A percentile compares a stretch with the other conserved stretches of the same genome.
These are phyloP conservation scores for Bujurquina vittata DNA, from an alignment of 2,113 vertebrate species.

Conservation along the genomic window DNA sequence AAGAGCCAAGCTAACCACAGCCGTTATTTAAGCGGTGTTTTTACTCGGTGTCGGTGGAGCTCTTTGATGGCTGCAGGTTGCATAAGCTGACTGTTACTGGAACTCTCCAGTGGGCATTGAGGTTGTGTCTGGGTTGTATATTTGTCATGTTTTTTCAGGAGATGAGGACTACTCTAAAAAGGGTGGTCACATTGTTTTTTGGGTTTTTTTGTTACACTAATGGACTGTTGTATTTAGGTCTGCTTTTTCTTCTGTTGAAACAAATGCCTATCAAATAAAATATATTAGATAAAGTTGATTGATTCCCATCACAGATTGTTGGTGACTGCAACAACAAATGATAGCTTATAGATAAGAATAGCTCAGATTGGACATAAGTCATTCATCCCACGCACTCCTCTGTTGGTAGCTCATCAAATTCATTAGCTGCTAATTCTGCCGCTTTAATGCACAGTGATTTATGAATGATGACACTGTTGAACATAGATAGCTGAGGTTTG, in stretches of 20 bases:
- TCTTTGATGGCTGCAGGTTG: conserved; percentile 28
- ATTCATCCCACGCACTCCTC: neutral
- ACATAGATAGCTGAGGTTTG: neutral
- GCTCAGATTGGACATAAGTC: neutral
- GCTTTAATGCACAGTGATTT: neutral
- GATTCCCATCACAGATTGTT: neutral
- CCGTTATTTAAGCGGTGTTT: conserved; percentile 22
- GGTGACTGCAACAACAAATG: neutral
- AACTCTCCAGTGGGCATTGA: conserved; percentile 7
- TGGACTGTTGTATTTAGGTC: neutral
- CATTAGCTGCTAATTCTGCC: neutral
- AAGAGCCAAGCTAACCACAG: conserved; percentile 23
- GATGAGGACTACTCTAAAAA: neutral
- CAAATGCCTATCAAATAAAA: neutral
- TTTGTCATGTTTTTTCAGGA: neutral
- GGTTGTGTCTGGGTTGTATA: conserved; percentile 22
- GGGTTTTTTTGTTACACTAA: neutral
- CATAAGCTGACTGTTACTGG: conserved; percentile 52
- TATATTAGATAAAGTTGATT: neutral
- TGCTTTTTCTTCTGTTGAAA: neutral
- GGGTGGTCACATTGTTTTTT: neutral
- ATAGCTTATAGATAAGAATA: neutral
- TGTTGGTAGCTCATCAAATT: neutral
- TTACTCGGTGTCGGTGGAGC: neutral
- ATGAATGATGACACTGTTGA: neutral